Base-by-base conservation (phyloP, 2,113 vertebrate genomes). In the Pelmatolapia mariae region DNA sequence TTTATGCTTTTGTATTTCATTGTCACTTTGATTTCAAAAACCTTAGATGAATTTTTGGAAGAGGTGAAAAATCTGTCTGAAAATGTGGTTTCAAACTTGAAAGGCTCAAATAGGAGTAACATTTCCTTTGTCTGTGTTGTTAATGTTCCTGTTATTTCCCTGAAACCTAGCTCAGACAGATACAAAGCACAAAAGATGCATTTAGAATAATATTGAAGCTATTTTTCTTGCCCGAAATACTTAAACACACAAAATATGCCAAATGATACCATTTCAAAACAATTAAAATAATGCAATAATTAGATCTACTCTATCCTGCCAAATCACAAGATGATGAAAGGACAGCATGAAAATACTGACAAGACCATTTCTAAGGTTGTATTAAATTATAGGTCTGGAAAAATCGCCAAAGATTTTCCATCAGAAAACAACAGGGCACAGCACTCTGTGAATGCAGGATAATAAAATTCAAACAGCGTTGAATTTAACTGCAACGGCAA, bases 1-100 rank as follows among this genome's bases (percentile, higher is more conserved):
- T 95, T 96, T 94, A 88, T 85, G 79, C 92, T 85, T 83, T 88
- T 91, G 94, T 91, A 93, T 89, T 92, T 92, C 56, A 83, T 96
- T 95, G 59, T 84, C 86, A 45, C 63, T 71, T 63, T 82, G 10
- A 45, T 81, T 73, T 84, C 10, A 84, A 82, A 50, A 47, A 52
- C 10, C 15, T 31, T 50, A 8, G 26, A 18, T 50, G 3, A 52
- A n/a, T 5, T 6, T 47, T 31, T 78, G 26, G 5, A 50, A 36
- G 52, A 9, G 57, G 16, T 36, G 38, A 83, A 63, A 86, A 84
- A 9, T 82, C 16, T 40, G 13, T 59, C 15, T 29, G 10, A 80
- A 82, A 71, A 56, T 53, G 33, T 66, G 40, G 33, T 59, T 56
- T 83, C 10, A 88, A 52, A 50, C 7, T 4, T 61, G 31, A 52